A percentile compares a stretch with the other conserved stretches of the same genome.
phyloP scores from a whole-genome alignment of 2,888 invertebrate genomes.

The Ornithoptera alexandrae region DNA sequence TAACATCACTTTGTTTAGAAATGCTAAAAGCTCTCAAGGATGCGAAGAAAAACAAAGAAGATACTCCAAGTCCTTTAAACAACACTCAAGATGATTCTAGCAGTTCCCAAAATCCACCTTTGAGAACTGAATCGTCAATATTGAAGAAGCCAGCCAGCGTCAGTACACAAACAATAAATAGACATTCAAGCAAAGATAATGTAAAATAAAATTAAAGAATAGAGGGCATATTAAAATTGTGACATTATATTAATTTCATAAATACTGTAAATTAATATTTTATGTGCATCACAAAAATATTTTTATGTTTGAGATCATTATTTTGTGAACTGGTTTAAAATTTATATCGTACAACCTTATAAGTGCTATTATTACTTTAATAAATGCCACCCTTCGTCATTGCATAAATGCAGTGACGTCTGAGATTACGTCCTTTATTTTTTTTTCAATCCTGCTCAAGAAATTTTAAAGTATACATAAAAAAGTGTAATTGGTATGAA shows the following conservation, averaged over 20 bases:
- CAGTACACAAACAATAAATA: constrained; percentile 14
- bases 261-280: not conserved
- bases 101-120: not conserved
- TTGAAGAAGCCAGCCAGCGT: constrained; percentile 21
- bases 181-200: constrained; percentile 10
- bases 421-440: not conserved
- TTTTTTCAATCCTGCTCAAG: not conserved
- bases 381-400: not conserved
- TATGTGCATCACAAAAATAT: not conserved
- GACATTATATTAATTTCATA: not conserved
- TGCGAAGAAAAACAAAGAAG: constrained; percentile 56
- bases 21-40: constrained; percentile 62
- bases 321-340: not conserved
- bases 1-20: constrained; percentile 45
- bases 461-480: not conserved
- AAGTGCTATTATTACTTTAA: not conserved
- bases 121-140: constrained; percentile 10
- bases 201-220: not conserved
- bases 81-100: constrained; percentile 4
- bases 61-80: constrained; percentile 27
- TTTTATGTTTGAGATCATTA: not conserved
- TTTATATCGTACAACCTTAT: not conserved
- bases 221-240: not conserved
- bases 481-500: too few species aligned
- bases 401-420: not conserved